Base-by-base conservation (phyloP, 2,113 vertebrate species). In the Charina bottae region DNA sequence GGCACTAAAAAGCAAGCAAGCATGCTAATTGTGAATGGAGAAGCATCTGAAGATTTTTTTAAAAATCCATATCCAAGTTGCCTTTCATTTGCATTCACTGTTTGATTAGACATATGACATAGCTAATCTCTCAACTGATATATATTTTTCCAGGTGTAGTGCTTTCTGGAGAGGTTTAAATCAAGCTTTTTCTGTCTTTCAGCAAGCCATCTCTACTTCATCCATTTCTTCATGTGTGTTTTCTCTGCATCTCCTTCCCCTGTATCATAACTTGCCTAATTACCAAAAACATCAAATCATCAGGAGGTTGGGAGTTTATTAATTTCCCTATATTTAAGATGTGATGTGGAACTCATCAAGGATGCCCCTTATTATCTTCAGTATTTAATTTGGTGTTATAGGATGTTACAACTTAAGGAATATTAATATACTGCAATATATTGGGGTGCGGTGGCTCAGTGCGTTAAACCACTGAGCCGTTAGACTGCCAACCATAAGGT, bases 1-100 rank as follows among this genome's bases (percentile, higher is more conserved):
- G 95, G 58, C 94, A 93, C 97, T 96, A 94, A 93, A 95, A 96
- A 94, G 95, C 96, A 96, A 92, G 93, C 94, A 93, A 93, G 96
- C 92, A 95, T 95, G 96, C 95, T 93, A 93, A 94, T 84, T 90
- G 6, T 59, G 91, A 94, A 95, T 95, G 94, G 93, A 96, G 93
- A 90, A 87, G 1, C 12, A 86, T 60, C 90, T 89, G 90, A 84
- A 89, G n/a, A 17, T 62, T 54, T 24, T 62, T 62, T 26, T 26
- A 3, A 37, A 78, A 78, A 78, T 21, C n/a, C 56, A 2, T 13
- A 33, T 28, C 23, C 5, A n/a, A 54, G 56, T 83, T n/a, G 64
- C 19, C 59, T 83, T 93, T 93, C 28, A 62, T 53, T 55, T 94
- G 87, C 53, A 94, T 58, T 64, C 21, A 78, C 91, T 86, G n/a